These are phyloP conservation scores for Crocuta crocuta DNA, from an alignment of 2,113 vertebrate genomes.

Conservation along the genomic window DNA sequence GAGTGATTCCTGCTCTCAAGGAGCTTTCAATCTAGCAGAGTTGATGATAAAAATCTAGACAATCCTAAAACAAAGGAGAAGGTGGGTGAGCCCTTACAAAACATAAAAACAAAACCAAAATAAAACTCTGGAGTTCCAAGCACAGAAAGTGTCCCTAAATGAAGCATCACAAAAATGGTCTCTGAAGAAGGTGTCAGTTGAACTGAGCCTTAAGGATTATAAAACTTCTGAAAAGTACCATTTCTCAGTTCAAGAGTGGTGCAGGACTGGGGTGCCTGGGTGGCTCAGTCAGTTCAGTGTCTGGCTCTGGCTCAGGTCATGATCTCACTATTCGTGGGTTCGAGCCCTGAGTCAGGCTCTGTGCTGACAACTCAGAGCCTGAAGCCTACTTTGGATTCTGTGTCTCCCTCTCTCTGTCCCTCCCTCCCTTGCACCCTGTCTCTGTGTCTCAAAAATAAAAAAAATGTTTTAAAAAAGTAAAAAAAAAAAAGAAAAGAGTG, in stretches of 20 bases:
- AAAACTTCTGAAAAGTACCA: neutral
- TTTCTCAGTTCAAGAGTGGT: neutral
- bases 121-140: neutral
- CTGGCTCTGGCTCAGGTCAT: too few species aligned
- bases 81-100: neutral
- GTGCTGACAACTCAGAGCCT: too few species aligned
- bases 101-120: neutral
- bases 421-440: too few species aligned
- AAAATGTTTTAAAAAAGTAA: too few species aligned
- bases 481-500: too few species aligned
- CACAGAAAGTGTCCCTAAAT: neutral
- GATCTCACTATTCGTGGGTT: too few species aligned
- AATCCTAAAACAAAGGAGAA: slow-evolving; percentile 9
- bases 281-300: too few species aligned
- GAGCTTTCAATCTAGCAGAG: neutral
- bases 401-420: too few species aligned
- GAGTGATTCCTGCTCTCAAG: neutral
- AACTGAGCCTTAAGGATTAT: neutral
- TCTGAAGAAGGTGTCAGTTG: neutral
- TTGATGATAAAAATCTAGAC: neutral
- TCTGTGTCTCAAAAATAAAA: too few species aligned
- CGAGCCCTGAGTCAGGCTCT: too few species aligned
- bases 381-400: too few species aligned
- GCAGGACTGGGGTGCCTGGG: too few species aligned
- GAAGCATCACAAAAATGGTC: neutral